Base-by-base conservation (phyloP, 2,888 invertebrate genomes). In the Abrostola triplasia region DNA sequence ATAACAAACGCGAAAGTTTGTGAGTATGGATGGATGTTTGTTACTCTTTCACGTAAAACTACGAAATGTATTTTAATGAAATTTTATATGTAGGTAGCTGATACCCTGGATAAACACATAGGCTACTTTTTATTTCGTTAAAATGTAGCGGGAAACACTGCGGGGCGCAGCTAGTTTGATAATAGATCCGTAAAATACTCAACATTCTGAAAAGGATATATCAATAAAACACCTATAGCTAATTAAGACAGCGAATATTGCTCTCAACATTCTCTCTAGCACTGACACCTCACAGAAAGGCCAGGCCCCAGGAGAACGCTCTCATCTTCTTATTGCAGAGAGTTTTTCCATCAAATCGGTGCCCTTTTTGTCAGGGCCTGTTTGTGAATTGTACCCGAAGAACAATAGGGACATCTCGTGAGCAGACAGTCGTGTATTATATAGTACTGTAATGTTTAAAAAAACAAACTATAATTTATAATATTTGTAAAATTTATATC, bases 281-380 rank as follows among this genome's bases (percentile, higher is more conserved):
- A 80, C 62, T 79, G 59, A 38, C 41, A 50, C 70, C 80, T 51
- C 61, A 68, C 56, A 47, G 63, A 56, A 73, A 73, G 76, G 63
- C 73, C 61, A 54, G 59, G 78, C 84, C 89, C 84, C 89, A 42
- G 47, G 89, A 83, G 91, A 61, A 76, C 77, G 77, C 80, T 89
- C 86, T 87, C 86, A 86, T 88, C 87, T 88, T 86, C 89, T 90
- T 88, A 90, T 90, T 89, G 85, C 85, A 80, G 84, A 84, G 89
- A 88, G 87, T 90, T 90, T 91, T 90, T 89, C 89, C 90, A 90
- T 91, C 90, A 91, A 91, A 90, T 90, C 88, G 88, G 84, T 86
- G 88, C 84, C 88, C 84, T 89, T 89, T 90, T 88, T 87, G 85
- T 86, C 82, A 79, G 78, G 64, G 65, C 81, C 82, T 83, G 84